Percentiles rank a stretch among this genome's conserved stretches.
phyloP scores from a whole-genome alignment of 2,888 invertebrate genomes.

The Microctonus hyperodae region DNA sequence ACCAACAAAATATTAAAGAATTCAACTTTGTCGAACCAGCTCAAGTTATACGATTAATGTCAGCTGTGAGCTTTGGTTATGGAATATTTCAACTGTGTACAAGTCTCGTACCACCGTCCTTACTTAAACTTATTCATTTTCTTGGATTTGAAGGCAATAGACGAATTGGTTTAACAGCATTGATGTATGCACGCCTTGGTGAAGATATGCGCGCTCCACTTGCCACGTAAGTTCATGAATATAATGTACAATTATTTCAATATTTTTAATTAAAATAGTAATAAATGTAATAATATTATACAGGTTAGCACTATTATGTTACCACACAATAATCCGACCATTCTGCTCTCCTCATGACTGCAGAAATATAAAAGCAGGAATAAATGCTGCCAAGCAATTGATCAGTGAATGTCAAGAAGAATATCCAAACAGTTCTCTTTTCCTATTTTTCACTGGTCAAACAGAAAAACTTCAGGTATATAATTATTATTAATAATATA shows the following conservation, averaged over 20 bases:
- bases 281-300: neutral
- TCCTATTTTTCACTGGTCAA: slow-evolving; percentile 73
- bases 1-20: slow-evolving; percentile 46
- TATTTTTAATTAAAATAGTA: too few relatives aligned
- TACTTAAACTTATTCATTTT: slow-evolving; percentile 69
- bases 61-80: slow-evolving; percentile 75
- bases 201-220: slow-evolving; percentile 74
- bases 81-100: slow-evolving; percentile 74
- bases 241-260: neutral
- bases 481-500: neutral
- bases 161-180: slow-evolving; percentile 67
- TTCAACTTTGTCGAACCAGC: slow-evolving; percentile 63
- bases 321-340: slow-evolving; percentile 74
- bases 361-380: slow-evolving; percentile 67
- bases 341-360: slow-evolving; percentile 72
- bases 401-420: slow-evolving; percentile 66
- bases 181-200: slow-evolving; percentile 70
- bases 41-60: slow-evolving; percentile 69
- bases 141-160: slow-evolving; percentile 74
- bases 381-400: slow-evolving; percentile 65
- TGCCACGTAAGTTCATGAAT: slow-evolving; percentile 66
- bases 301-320: slow-evolving; percentile 66
- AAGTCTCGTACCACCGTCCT: slow-evolving; percentile 72
- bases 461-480: slow-evolving; percentile 69
- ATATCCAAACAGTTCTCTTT: slow-evolving; percentile 70